Evolutionary conservation across 2,888 invertebrate species (phyloP).

Genomic region (Drosophila lutescens): DNA sequence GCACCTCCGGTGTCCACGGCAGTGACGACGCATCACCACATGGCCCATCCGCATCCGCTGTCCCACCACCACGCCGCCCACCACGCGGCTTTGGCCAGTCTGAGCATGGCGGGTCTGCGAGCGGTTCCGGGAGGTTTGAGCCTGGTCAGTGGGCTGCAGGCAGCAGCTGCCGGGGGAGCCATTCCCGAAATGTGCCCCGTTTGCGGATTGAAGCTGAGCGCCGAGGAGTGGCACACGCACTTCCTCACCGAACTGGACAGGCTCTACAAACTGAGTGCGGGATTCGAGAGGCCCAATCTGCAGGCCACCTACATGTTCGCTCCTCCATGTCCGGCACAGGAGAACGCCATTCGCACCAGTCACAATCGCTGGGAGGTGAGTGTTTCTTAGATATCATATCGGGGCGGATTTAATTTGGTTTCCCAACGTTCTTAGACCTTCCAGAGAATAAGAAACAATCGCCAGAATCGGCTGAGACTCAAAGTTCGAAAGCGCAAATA

Average conservation of each 20-base stretch:
- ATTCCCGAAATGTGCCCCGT: conserved; percentile 87
- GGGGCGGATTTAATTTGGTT: not conserved
- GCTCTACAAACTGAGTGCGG: conserved; percentile 87
- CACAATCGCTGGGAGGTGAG: conserved; percentile 88
- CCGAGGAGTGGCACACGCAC: conserved; percentile 89
- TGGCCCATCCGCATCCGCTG: conserved; percentile 75
- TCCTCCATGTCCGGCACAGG: conserved; percentile 83
- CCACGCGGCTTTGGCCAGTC: conserved; percentile 74
- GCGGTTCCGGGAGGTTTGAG: conserved; percentile 71
- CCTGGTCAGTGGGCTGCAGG: conserved; percentile 66
- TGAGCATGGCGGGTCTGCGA: conserved; percentile 74
- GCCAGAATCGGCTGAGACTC: conserved; percentile 88
- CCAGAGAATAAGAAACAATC: conserved; percentile 89
- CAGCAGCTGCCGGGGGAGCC: conserved; percentile 74
- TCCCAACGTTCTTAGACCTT: conserved; percentile 85
- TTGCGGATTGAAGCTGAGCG: conserved; percentile 88
- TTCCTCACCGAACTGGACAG: conserved; percentile 89
- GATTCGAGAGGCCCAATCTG: conserved; percentile 83
- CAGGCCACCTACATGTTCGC: conserved; percentile 84
- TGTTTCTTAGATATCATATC: not conserved
- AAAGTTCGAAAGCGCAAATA: conserved; percentile 88
- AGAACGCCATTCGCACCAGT: conserved; percentile 84
- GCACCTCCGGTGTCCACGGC: conserved; percentile 34
- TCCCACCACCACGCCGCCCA: conserved; percentile 74
- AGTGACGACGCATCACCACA: conserved; percentile 66